Evolutionary conservation across 1,140 invertebrate genomes (phyloP).

Genomic region (Drosophila simulans): DNA sequence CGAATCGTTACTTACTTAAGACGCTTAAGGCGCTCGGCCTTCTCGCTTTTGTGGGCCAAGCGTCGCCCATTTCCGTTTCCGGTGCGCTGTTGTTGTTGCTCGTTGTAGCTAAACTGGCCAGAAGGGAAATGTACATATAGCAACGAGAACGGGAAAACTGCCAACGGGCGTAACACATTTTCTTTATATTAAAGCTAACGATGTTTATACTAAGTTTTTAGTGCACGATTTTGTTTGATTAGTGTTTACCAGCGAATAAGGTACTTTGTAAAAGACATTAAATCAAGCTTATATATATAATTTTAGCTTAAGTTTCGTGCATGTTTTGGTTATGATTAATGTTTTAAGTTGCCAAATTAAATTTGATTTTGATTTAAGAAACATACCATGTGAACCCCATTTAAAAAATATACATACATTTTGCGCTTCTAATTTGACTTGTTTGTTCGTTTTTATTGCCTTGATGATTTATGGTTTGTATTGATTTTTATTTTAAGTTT

Average conservation of each 20-base stretch:
- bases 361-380: conserved; percentile 26
- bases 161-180: conserved; percentile 33
- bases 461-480: conserved; percentile 38
- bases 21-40: conserved; percentile 13
- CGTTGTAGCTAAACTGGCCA: conserved; percentile 19
- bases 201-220: conserved; percentile 13
- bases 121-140: background rate
- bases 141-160: conserved; percentile 20
- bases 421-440: conserved; percentile 31
- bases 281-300: conserved; percentile 6
- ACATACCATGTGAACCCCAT: conserved; percentile 15
- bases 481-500: conserved; percentile 26
- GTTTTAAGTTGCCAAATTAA: conserved; percentile 26
- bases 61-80: conserved; percentile 51
- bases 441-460: conserved; percentile 36
- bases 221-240: conserved; percentile 31
- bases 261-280: conserved; percentile 1
- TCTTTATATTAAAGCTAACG: conserved; percentile 39
- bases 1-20: conserved; percentile 40
- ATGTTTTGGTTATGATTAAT: conserved; percentile 32
- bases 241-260: background rate
- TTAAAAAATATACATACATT: conserved; percentile 12
- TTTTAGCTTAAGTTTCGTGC: conserved; percentile 15
- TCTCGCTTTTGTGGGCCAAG: conserved; percentile 36
- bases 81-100: conserved; percentile 37